These are phyloP conservation scores for Spisula subtruncata DNA, from an alignment of 2,888 invertebrate species.

Conservation along the genomic window DNA sequence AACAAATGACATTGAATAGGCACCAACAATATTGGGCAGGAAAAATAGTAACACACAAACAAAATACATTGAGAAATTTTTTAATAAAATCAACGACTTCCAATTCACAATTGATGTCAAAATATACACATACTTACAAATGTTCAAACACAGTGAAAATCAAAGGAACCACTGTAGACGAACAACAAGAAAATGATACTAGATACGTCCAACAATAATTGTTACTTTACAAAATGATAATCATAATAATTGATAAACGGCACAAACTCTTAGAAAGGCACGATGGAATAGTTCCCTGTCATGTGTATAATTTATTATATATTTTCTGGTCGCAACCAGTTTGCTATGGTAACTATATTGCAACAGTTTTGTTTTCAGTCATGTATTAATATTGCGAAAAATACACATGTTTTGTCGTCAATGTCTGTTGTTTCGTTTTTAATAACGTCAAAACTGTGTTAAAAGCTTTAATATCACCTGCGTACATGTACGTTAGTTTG, in stretches of 20 bases:
- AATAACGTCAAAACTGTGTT: no score
- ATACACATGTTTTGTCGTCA: background rate
- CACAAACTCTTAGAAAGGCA: background rate
- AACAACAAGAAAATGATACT: background rate
- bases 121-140: constrained; percentile 46
- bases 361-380: background rate
- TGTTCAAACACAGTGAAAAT: constrained; percentile 31
- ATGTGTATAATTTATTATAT: background rate
- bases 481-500: no score
- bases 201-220: background rate
- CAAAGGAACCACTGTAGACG: constrained; percentile 24
- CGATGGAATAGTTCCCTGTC: background rate
- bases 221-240: no score
- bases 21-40: background rate
- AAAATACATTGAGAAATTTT: constrained; percentile 36
- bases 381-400: background rate
- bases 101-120: constrained; percentile 47
- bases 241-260: no score
- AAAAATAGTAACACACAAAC: background rate
- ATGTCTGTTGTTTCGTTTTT: no score
- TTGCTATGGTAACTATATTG: background rate
- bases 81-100: constrained; percentile 53
- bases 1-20: no score
- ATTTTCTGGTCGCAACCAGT: background rate
- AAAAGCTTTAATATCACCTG: no score